Conservation (phyloP, 2,113 vertebrate genomes). For the Ornithorhynchus anatinus region DNA sequence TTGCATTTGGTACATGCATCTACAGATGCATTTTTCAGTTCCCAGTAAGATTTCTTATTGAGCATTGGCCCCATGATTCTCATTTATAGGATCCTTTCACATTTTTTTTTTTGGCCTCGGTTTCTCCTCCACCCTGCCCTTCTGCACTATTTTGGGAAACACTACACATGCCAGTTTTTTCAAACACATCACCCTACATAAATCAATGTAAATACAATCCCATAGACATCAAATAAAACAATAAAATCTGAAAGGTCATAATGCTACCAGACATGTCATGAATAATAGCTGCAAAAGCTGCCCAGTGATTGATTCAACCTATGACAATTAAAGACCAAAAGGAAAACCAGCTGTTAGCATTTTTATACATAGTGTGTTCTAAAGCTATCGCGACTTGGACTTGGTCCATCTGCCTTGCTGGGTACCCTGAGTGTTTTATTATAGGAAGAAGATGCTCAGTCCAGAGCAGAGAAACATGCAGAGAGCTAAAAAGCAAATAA, state of each 20-base stretch:
- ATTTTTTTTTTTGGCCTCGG: constrained; percentile 20
- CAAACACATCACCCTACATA: constrained; percentile 58
- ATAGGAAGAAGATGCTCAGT: not conserved
- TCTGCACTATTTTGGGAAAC: constrained; percentile 19
- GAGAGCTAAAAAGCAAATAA: not conserved
- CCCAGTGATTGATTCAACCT: constrained; percentile 59
- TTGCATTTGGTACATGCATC: no score
- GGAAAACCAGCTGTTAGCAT: constrained; percentile 50
- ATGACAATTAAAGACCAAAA: constrained; percentile 50
- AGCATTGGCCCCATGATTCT: constrained; percentile 14
- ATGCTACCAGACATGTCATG: constrained; percentile 68
- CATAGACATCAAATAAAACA: constrained; percentile 69
- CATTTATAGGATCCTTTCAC: constrained; percentile 15
- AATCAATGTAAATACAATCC: constrained; percentile 76
- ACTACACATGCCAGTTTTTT: constrained; percentile 52
- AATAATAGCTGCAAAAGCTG: constrained; percentile 64
- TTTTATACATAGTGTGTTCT: constrained; percentile 13
- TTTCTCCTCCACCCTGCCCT: not conserved
- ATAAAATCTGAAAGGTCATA: constrained; percentile 71
- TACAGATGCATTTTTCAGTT: constrained; percentile 9
- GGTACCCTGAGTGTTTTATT: not conserved
- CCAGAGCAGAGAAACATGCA: not conserved
- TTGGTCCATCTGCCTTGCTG: not conserved
- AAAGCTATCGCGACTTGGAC: constrained; percentile 7
- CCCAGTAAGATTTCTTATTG: constrained; percentile 15